phyloP scores from a whole-genome alignment of 2,113 vertebrate species.

The Pardalotus punctatus region DNA sequence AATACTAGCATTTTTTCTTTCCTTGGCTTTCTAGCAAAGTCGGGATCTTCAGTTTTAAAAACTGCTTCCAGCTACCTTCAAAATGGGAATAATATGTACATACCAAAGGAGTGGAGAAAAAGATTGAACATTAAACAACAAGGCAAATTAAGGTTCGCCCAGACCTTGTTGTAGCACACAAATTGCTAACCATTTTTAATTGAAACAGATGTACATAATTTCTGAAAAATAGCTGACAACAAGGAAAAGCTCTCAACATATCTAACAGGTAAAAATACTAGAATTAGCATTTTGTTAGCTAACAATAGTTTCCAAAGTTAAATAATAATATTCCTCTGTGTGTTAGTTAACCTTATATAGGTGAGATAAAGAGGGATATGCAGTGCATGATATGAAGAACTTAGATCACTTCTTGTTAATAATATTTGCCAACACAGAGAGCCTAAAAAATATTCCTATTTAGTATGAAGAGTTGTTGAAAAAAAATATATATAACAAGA shows the following conservation, averaged over 20 bases:
- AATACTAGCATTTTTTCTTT: background rate
- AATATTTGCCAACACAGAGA: background rate
- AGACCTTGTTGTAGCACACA: background rate
- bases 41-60: background rate
- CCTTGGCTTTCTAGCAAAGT: background rate
- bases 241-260: background rate
- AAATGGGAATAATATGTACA: background rate
- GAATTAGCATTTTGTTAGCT: background rate
- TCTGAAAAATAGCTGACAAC: background rate
- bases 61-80: background rate
- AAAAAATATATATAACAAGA: background rate
- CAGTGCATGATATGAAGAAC: background rate
- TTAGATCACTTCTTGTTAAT: background rate
- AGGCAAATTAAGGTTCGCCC: background rate
- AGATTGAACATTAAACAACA: background rate
- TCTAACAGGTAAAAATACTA: background rate
- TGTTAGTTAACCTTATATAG: background rate
- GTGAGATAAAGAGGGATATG: background rate
- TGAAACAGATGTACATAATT: background rate
- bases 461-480: background rate
- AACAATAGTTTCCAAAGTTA: background rate
- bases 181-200: background rate
- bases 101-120: background rate
- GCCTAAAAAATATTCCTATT: background rate
- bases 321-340: background rate